These are phyloP conservation scores for Minunthozetes semirufus DNA, from an alignment of 2,888 invertebrate species.

Conservation along the genomic window DNA sequence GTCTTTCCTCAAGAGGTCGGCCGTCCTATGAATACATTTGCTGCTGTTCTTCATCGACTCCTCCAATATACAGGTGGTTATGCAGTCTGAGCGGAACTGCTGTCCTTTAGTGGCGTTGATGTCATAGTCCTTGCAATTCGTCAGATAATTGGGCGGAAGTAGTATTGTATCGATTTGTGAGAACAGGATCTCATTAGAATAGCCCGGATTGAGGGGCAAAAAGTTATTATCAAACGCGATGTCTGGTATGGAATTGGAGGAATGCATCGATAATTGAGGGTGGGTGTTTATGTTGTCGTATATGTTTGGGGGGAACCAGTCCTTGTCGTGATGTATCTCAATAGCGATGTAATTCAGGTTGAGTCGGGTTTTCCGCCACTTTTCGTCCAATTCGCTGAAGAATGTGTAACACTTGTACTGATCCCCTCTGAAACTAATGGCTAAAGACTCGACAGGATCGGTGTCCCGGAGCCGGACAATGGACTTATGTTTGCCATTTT, in stretches of 20 bases:
- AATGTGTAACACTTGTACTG: constrained; percentile 18
- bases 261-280: constrained; percentile 17
- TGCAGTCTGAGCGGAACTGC: not conserved
- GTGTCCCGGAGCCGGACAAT: not conserved
- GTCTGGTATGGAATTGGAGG: not conserved
- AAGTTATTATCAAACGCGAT: not conserved
- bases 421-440: constrained; percentile 9
- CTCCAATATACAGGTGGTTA: not conserved
- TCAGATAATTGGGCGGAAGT: constrained; percentile 19
- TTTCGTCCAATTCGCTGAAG: constrained; percentile 12
- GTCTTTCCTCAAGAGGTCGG: constrained; percentile 7
- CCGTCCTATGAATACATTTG: constrained; percentile 15
- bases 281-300: not conserved
- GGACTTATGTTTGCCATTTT: not conserved
- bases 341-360: constrained; percentile 8
- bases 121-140: constrained; percentile 9
- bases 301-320: constrained; percentile 18
- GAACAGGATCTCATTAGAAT: not conserved
- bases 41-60: not conserved
- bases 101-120: not conserved
- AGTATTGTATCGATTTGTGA: constrained; percentile 23
- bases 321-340: not conserved
- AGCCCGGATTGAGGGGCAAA: not conserved
- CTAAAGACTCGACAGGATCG: not conserved
- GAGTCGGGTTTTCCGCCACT: not conserved